Evolutionary conservation across 2,888 invertebrate species (phyloP), one percentile per base, ranked within the genome.

Genomic region (Mystacides longicornis): DNA sequence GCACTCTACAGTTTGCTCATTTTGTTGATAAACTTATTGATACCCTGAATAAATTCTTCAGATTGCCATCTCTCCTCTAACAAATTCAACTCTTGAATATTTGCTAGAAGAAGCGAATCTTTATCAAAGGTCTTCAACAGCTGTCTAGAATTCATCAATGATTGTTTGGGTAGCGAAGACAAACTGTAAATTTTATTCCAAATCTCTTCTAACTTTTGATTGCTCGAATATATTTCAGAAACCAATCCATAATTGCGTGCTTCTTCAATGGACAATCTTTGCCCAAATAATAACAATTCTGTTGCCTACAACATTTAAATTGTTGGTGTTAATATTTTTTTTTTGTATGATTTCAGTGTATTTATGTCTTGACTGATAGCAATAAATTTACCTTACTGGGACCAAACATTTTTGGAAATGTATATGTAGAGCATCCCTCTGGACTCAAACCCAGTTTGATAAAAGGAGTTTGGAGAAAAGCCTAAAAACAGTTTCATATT

Each of bases 391-490:
- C 88, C 77, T 89, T 91, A 56, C 86, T 83, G 52, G 80, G 78
- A 4, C 97, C 97, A 75, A 98, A 81, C 51, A 94, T 75, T 65
- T 76, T 76, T 1, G 97, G 93, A 68, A 95, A 94, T 52, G 85
- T 85, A 64, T 84, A 87, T 19, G 91, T 85, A 2, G 95, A 93
- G 67, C 93, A 91, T 7, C 87, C 95, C 77, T 98, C 97, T 16
- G 94, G 87, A 31, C 87, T 82, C 62, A 96, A 77, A 1, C 94
- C 95, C 54, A 96, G 70, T 62, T 80, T 79, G 18, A 87, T 81
- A 69, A 98, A 98, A 5, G 97, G 97, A 14, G 93, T 89, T 56
- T 82, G 77, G 71, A 97, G 94, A 59, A 87, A 88, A 1, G 95
- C 89, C 90, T 92, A 66, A 21, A 74, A 74, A 55, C 27, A 27